Base-by-base conservation (phyloP, 2,888 invertebrate genomes). In the Trichacis sp. region DNA sequence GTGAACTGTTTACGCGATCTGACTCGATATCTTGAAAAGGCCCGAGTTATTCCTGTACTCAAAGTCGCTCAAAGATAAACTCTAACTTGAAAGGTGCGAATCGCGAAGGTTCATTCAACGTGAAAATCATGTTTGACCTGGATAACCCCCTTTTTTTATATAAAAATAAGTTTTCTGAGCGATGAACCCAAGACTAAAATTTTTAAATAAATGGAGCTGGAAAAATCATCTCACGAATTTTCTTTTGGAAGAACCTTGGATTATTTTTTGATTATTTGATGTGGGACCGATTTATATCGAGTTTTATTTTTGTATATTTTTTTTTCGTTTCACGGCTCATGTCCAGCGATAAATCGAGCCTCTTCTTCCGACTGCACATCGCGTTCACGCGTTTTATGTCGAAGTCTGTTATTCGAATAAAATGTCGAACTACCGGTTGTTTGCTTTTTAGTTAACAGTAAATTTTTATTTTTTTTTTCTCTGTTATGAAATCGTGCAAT, bases 321-420 rank as follows among this genome's bases (percentile, higher is more conserved):
- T 18, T 46, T 12, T 55, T 45, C 48, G 40, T 45, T 45, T 47
- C 56, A 17, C 19, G 12, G 12, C 52, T 62, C 52, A 52, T 42
- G 56, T 48, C 24, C 53, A 53, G 18, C 30, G 46, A 24, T 64
- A 60, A 60, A 60, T 64, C 29, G 45, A 19, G 52, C 46, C n/a
- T n/a, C n/a, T n/a, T n/a, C n/a, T n/a, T n/a, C n/a, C n/a, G n/a
- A n/a, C n/a, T n/a, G n/a, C n/a, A n/a, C 45, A 5, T 30, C 36
- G 46, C 14, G 46, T 46, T 46, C 14, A 46, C 30, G 52, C 36
- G 47, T 46, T 62, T 36, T 38, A 38, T 53, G 49, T 53, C 63
- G 40, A 40, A 29, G 24, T 46, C 55, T 56, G 52, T 46, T 51
- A 46, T 40, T 18, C 56, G 47, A 60, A 65, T 60, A 52, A 51